Evolutionary conservation across 2,888 invertebrate species (phyloP).

Genomic region (Neoascia interrupta): DNA sequence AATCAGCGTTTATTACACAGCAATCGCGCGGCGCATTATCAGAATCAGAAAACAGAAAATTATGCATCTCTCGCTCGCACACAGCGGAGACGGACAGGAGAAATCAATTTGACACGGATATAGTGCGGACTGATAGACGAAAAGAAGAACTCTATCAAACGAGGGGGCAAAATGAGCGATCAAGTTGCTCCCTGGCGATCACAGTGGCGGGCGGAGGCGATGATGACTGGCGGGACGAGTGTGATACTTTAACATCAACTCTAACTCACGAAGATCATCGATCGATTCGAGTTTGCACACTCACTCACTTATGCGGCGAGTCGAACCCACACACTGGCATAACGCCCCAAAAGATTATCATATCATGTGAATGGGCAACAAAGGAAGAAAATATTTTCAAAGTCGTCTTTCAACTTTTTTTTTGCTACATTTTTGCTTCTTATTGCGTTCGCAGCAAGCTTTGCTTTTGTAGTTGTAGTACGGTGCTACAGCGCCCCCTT

Average conservation of each 20-base stretch:
- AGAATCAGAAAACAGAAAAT: constrained; percentile 20
- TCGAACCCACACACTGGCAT: not conserved
- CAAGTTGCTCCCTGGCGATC: constrained; percentile 50
- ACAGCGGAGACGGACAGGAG: not conserved
- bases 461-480: not conserved
- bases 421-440: constrained; percentile 7
- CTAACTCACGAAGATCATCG: constrained; percentile 47
- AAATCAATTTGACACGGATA: constrained; percentile 3
- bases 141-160: not conserved
- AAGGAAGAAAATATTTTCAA: constrained; percentile 41
- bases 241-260: constrained; percentile 26
- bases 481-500: not conserved
- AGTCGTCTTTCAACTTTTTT: constrained; percentile 59
- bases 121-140: not conserved
- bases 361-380: constrained; percentile 21
- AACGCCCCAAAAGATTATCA: constrained; percentile 6
- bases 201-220: not conserved
- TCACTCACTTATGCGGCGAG: constrained; percentile 14
- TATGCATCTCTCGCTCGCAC: constrained; percentile 10
- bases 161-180: constrained; percentile 32
- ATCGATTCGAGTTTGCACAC: constrained; percentile 45
- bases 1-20: constrained; percentile 41
- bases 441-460: not conserved
- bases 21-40: constrained; percentile 46
- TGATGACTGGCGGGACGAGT: constrained; percentile 29